Percentiles rank a stretch among this genome's conserved stretches.
These are phyloP conservation scores for Myathropa florea DNA, from an alignment of 2,888 invertebrate species.

Conservation along the genomic window DNA sequence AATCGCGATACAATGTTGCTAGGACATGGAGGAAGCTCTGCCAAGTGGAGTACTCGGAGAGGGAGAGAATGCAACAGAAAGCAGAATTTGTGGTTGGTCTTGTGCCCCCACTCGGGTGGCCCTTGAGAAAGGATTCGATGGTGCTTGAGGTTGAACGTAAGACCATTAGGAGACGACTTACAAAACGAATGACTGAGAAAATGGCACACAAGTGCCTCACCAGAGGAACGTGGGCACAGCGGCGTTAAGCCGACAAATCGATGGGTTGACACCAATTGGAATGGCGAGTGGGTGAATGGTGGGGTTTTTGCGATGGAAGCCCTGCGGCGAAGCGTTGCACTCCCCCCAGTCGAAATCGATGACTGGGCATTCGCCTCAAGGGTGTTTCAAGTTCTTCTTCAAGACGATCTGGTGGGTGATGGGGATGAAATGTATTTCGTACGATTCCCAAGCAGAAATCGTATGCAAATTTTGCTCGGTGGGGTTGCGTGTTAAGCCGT, in stretches of 20 bases:
- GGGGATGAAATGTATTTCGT: no score
- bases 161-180: background rate
- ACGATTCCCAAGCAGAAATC: no score
- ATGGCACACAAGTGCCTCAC: background rate
- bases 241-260: background rate
- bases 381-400: background rate
- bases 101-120: background rate
- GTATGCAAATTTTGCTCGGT: no score
- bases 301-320: slow-evolving; percentile 12
- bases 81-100: background rate
- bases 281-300: background rate
- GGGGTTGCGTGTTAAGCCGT: no score
- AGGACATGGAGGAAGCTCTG: background rate
- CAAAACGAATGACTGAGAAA: slow-evolving; percentile 15
- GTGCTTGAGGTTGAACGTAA: background rate
- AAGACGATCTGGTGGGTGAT: no score
- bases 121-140: slow-evolving; percentile 12
- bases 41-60: no score
- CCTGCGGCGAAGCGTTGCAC: background rate
- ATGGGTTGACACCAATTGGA: slow-evolving; percentile 9
- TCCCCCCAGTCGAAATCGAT: no score
- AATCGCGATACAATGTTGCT: slow-evolving; percentile 39
- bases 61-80: background rate
- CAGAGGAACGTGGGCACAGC: background rate
- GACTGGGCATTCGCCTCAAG: no score